Evolutionary conservation across 1,140 invertebrate genomes (phyloP), one percentile per base, ranked within the genome.

Genomic region (Drosophila punjabiensis): DNA sequence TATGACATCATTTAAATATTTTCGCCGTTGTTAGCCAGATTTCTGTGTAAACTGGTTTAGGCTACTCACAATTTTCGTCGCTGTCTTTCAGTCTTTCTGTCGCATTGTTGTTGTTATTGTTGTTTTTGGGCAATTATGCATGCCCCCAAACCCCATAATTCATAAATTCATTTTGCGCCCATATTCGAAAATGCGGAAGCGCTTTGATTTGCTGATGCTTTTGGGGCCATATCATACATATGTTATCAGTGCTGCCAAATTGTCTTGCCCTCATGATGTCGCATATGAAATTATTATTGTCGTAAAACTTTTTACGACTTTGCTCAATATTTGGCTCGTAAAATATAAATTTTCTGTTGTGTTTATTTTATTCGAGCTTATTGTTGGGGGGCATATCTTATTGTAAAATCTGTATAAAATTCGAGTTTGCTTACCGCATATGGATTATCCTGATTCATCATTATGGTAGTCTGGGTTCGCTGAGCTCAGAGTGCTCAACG

Each of bases 391-490:
- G 60, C 37, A 18, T 30, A 60, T 43, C 64, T 60, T 45, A 43
- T 28, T 35, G n/a, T 61, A 74, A 74, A 43, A 52, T 39, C 30
- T 24, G n/a, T 24, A 43, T 56, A n/a, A 24, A 47, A 18, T 37
- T 58, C 39, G 39, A 66, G 50, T 60, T 70, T 7, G 78, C 91
- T 92, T 92, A 92, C 91, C 91, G 91, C 91, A 88, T 92, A 92
- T 60, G 91, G 91, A 91, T 92, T 92, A 61, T 92, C 91, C 78
- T 92, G 91, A 65, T 92, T 92, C 91, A 92, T 92, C 91, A 92
- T 90, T 73, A 45, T 68, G 65, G 7, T 11, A 69, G 56, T 66
- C 39, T 20, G 43, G 37, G 16, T 32, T 61, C 32, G 32, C 47
- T 20, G n/a, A 33, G 70, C 56, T 50, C 24, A 33, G 58, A 30